These are phyloP conservation scores for Cephus sareptanus DNA, from an alignment of 2,888 invertebrate genomes.

Conservation along the genomic window DNA sequence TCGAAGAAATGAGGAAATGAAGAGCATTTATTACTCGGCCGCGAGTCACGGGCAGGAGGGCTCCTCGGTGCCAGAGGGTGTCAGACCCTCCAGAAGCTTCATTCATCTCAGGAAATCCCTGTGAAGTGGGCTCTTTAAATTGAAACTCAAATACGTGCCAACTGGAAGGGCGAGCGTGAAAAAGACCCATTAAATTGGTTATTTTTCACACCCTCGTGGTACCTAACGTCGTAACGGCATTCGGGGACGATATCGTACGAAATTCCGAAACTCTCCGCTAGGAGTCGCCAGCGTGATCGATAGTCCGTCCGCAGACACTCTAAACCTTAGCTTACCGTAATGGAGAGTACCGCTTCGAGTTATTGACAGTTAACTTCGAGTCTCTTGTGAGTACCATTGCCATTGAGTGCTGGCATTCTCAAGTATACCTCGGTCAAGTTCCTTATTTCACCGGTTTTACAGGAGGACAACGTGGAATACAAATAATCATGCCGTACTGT, in stretches of 20 bases:
- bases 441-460: not conserved
- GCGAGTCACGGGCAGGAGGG: not conserved
- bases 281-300: not conserved
- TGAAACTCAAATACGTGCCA: conserved; percentile 33
- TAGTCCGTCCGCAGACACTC: not conserved
- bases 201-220: conserved; percentile 29
- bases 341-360: not conserved
- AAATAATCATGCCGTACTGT: not conserved
- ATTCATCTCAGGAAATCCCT: conserved; percentile 32
- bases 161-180: conserved; percentile 1
- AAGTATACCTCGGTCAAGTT: not conserved
- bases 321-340: not conserved
- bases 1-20: conserved; percentile 23
- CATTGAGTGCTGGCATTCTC: not conserved
- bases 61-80: not conserved
- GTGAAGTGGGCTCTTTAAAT: conserved; percentile 34
- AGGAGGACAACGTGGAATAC: not conserved
- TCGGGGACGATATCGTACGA: not conserved
- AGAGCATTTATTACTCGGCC: conserved; percentile 27
- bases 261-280: not conserved
- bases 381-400: not conserved
- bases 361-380: not conserved
- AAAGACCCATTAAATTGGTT: conserved; percentile 20
- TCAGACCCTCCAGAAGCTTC: conserved; percentile 19
- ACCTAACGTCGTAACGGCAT: not conserved